These are phyloP conservation scores for Boloria selene DNA, from an alignment of 2,888 invertebrate species.

Conservation along the genomic window DNA sequence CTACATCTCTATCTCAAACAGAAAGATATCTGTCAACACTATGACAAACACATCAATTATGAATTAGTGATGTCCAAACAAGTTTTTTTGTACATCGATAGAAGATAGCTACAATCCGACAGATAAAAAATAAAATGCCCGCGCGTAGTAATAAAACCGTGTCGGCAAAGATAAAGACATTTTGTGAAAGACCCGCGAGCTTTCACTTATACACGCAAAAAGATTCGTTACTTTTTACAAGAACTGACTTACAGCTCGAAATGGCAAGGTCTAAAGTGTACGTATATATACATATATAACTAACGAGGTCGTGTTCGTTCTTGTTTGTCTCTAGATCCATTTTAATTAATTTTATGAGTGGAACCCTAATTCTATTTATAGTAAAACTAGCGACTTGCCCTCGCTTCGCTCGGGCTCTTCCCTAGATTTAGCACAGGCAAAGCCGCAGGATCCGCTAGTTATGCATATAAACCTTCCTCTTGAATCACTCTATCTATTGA, in stretches of 20 bases:
- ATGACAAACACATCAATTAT: constrained; percentile 27
- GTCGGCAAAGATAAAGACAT: constrained; percentile 69
- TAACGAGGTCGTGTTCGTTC: not conserved
- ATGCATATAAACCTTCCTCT: no score
- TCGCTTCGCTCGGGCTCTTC: no score
- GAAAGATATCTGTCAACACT: constrained; percentile 25
- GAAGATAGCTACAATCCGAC: constrained; percentile 44
- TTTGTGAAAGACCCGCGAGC: constrained; percentile 54
- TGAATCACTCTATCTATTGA: no score
- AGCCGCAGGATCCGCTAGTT: no score
- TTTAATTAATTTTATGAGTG: not conserved
- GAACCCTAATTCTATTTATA: no score
- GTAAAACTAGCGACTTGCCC: no score
- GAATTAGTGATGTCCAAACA: constrained; percentile 43
- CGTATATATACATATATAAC: not conserved
- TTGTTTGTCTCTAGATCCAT: not conserved
- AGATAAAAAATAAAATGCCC: constrained; percentile 45
- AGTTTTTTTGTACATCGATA: constrained; percentile 45
- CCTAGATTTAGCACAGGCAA: no score
- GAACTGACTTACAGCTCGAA: constrained; percentile 17
- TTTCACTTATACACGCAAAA: constrained; percentile 55
- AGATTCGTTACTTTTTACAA: constrained; percentile 34
- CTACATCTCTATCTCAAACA: constrained; percentile 14
- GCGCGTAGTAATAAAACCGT: constrained; percentile 47
- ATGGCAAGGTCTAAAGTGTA: constrained; percentile 8